phyloP scores from a whole-genome alignment of 1,140 invertebrate species.

The Drosophila parvula region DNA sequence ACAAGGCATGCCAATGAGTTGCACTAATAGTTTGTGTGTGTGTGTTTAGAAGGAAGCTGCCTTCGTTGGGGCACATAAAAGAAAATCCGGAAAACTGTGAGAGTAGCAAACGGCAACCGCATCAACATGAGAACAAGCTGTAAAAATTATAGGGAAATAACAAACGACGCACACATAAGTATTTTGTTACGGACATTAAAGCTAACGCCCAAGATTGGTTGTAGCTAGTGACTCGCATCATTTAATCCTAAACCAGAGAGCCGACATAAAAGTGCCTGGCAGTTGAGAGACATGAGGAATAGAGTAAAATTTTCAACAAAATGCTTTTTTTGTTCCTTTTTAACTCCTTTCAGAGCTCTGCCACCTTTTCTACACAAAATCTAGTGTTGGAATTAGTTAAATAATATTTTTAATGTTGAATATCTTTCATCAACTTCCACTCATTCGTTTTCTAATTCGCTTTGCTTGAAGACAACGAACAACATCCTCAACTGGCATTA shows the following conservation, averaged over 20 bases:
- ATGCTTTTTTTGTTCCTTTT: too few relatives aligned
- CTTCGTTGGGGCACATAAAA: constrained; percentile 49
- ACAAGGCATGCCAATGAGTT: constrained; percentile 63
- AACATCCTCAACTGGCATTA: neutral
- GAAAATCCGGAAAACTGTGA: constrained; percentile 26
- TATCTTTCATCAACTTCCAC: neutral
- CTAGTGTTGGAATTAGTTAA: neutral
- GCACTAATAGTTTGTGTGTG: constrained; percentile 71
- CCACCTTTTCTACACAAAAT: neutral
- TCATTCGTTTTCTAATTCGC: constrained; percentile 2
- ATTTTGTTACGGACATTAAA: constrained; percentile 47
- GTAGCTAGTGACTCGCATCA: constrained; percentile 39
- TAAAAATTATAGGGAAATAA: constrained; percentile 77
- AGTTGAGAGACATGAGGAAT: neutral
- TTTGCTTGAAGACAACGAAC: neutral
- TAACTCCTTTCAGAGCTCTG: neutral
- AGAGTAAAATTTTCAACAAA: neutral
- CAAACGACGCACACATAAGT: constrained; percentile 48
- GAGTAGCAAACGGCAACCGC: constrained; percentile 29
- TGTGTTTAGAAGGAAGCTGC: constrained; percentile 14
- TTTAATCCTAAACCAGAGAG: constrained; percentile 34
- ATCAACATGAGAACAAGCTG: constrained; percentile 68
- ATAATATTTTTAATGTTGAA: neutral
- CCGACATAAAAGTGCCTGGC: constrained; percentile 18
- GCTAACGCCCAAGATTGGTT: constrained; percentile 25